These are phyloP conservation scores for Hepsetus odoe DNA, from an alignment of 2,113 vertebrate species.

Conservation along the genomic window DNA sequence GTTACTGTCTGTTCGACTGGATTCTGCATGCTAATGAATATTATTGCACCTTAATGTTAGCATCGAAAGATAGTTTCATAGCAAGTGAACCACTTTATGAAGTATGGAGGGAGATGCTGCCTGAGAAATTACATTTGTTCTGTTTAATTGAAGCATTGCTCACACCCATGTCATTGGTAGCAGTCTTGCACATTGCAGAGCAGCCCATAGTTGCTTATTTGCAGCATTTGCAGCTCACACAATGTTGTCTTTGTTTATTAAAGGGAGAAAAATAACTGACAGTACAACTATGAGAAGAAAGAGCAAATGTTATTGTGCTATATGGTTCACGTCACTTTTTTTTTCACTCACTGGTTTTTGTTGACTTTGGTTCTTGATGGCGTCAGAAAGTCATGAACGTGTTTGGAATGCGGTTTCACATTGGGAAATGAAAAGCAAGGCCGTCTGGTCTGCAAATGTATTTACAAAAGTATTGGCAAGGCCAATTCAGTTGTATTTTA, in stretches of 20 bases:
- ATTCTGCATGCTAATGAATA: not conserved
- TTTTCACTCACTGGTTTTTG: not conserved
- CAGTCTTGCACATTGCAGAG: not conserved
- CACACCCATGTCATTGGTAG: not conserved
- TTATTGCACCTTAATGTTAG: not conserved
- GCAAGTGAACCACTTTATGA: not conserved
- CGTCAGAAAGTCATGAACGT: not conserved
- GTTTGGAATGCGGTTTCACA: not conserved
- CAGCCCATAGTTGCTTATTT: not conserved
- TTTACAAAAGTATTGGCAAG: no score
- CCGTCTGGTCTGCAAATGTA: not conserved
- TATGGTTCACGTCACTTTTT: slow-evolving; percentile 6
- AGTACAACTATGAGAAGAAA: not conserved
- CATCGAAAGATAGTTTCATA: slow-evolving; percentile 9
- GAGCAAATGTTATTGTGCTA: slow-evolving; percentile 1
- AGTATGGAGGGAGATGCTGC: not conserved
- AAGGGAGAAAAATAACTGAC: not conserved
- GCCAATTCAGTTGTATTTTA: no score
- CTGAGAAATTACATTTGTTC: slow-evolving; percentile 29
- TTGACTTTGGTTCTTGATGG: slow-evolving; percentile 5
- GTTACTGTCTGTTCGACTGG: not conserved
- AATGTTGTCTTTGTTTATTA: not conserved
- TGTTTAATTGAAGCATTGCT: slow-evolving; percentile 17
- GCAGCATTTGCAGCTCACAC: not conserved
- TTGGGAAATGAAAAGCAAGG: not conserved